Conservation (phyloP, 2,888 invertebrate species). For the Noctua pronuba region DNA sequence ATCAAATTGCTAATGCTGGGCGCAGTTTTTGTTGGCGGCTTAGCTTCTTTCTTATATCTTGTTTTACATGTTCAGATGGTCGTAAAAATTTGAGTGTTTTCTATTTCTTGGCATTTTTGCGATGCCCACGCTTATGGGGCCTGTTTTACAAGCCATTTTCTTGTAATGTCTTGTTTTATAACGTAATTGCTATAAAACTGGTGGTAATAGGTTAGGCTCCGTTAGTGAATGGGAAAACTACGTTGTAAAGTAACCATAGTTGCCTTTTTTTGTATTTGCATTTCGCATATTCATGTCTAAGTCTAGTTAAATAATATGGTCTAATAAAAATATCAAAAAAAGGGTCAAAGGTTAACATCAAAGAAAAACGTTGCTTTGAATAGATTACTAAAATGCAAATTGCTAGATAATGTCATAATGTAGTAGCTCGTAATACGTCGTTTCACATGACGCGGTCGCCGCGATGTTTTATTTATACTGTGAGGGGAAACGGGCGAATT, state of each 20-base stretch:
- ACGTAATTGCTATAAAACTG: slow-evolving; percentile 48
- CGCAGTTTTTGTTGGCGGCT: slow-evolving; percentile 69
- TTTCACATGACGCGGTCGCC: slow-evolving; percentile 72
- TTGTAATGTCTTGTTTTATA: slow-evolving; percentile 57
- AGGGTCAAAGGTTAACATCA: slow-evolving; percentile 83
- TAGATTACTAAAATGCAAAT: slow-evolving; percentile 85
- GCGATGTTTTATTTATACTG: slow-evolving; percentile 81
- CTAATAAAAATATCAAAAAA: slow-evolving; percentile 71
- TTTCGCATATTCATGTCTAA: slow-evolving; percentile 1
- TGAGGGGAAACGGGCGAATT: slow-evolving; percentile 71
- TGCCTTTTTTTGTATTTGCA: background rate
- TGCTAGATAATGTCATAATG: slow-evolving; percentile 84
- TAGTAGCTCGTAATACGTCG: slow-evolving; percentile 79
- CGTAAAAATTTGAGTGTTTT: slow-evolving; percentile 60
- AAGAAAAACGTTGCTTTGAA: slow-evolving; percentile 80
- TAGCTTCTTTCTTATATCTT: slow-evolving; percentile 51
- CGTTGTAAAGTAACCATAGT: background rate
- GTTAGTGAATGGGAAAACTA: slow-evolving; percentile 30
- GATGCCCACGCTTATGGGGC: slow-evolving; percentile 50
- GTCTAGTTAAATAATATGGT: slow-evolving; percentile 12
- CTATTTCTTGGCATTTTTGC: slow-evolving; percentile 55
- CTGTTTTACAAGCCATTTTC: slow-evolving; percentile 56
- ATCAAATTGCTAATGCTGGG: slow-evolving; percentile 78
- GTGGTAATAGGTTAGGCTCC: slow-evolving; percentile 28
- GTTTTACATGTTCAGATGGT: slow-evolving; percentile 54